Percentiles rank a stretch among this genome's conserved stretches.
Conservation (phyloP, 2,888 invertebrate species). For the Holacanthella duospinosa region DNA sequence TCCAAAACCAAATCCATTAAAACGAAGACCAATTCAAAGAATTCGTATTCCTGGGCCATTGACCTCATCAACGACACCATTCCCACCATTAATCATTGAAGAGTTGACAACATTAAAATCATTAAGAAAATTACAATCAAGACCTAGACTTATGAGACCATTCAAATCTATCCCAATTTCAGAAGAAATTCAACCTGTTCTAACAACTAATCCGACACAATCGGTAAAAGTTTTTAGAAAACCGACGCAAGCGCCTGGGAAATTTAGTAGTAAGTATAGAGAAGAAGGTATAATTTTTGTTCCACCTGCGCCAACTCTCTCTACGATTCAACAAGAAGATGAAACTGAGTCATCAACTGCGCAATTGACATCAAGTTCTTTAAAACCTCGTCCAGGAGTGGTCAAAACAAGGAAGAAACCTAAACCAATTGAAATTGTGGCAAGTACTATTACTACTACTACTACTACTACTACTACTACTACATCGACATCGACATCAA, state of each 20-base stretch:
- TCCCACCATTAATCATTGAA: neutral
- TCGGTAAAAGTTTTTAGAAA: slow-evolving; percentile 29
- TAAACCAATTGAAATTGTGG: neutral
- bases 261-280: slow-evolving; percentile 32
- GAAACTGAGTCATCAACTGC: slow-evolving; percentile 10
- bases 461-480: slow-evolving; percentile 10
- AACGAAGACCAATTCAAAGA: neutral
- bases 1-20: slow-evolving; percentile 10
- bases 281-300: slow-evolving; percentile 19
- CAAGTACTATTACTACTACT: neutral
- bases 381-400: neutral
- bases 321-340: slow-evolving; percentile 24
- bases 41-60: neutral
- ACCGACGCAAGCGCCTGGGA: slow-evolving; percentile 33
- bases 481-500: slow-evolving; percentile 7
- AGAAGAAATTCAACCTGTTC: neutral
- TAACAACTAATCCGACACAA: neutral
- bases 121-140: slow-evolving; percentile 12
- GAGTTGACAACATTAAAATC: slow-evolving; percentile 9
- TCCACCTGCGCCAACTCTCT: slow-evolving; percentile 6
- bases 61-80: neutral
- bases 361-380: neutral
- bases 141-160: slow-evolving; percentile 7
- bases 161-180: neutral
- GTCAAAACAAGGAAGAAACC: neutral